Evolutionary conservation across 2,113 vertebrate genomes (phyloP).

Genomic region (Osmerus mordax): DNA sequence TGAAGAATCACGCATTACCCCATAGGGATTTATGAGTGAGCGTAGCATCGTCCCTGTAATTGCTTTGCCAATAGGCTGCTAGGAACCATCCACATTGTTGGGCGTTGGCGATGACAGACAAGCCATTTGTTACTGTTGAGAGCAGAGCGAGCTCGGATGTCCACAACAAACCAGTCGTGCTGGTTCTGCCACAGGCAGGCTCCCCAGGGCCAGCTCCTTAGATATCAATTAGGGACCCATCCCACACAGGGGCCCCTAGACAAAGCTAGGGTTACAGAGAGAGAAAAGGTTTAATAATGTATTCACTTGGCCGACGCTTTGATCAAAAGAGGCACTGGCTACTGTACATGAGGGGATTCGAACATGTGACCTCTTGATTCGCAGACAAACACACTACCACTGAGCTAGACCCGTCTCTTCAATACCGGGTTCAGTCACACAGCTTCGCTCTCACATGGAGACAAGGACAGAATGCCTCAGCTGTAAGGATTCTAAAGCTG

Average conservation of each 20-base stretch:
- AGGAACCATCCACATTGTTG: constrained; percentile 11
- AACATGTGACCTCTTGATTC: too few relatives aligned
- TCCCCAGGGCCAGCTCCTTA: constrained; percentile 36
- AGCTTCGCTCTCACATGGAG: constrained; percentile 29
- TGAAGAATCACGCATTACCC: neutral
- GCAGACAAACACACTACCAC: too few relatives aligned
- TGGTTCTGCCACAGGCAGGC: constrained; percentile 32
- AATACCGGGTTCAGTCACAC: constrained; percentile 20
- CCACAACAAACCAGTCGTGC: constrained; percentile 27
- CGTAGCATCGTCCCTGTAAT: neutral
- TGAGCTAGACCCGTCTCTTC: too few relatives aligned
- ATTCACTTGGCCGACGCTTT: too few relatives aligned
- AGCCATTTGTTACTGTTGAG: constrained; percentile 16
- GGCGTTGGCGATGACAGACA: constrained; percentile 13
- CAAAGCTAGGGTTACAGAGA: neutral
- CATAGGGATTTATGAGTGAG: neutral
- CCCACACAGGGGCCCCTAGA: constrained; percentile 31
- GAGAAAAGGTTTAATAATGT: too few relatives aligned
- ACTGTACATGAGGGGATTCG: too few relatives aligned
- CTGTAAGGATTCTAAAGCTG: constrained; percentile 20
- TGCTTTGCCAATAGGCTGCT: constrained; percentile 18
- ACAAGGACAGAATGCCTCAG: constrained; percentile 30
- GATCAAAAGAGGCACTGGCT: too few relatives aligned
- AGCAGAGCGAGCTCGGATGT: constrained; percentile 17
- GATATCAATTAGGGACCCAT: constrained; percentile 43